Evolutionary conservation across 2,888 invertebrate genomes (phyloP).

Genomic region (Caenorhabditis sp.): DNA sequence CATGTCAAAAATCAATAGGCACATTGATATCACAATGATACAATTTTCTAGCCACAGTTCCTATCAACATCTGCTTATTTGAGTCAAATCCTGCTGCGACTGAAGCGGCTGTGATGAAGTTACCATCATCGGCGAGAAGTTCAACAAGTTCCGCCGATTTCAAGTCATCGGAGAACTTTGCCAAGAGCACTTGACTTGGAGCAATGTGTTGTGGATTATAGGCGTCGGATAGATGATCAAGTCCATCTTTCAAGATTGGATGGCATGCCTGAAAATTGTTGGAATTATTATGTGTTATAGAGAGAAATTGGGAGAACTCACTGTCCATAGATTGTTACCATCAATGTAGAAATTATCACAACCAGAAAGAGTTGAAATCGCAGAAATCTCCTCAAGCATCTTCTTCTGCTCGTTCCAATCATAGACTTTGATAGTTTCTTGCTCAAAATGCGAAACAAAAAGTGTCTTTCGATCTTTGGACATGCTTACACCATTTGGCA

Average conservation of each 20-base stretch:
- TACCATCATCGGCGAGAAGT: constrained; percentile 40
- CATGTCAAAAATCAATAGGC: constrained; percentile 17
- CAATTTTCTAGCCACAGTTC: constrained; percentile 34
- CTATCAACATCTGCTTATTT: constrained; percentile 37
- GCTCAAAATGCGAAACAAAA: constrained; percentile 45
- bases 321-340: constrained; percentile 38
- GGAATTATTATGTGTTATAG: too few species aligned
- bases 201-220: constrained; percentile 12
- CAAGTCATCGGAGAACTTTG: constrained; percentile 37
- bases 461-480: constrained; percentile 37
- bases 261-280: constrained; percentile 38
- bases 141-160: constrained; percentile 31
- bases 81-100: constrained; percentile 22
- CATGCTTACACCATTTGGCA: constrained; percentile 50
- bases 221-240: constrained; percentile 20
- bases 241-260: constrained; percentile 33
- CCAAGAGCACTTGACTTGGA: constrained; percentile 43
- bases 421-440: constrained; percentile 40
- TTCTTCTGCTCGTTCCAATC: constrained; percentile 17
- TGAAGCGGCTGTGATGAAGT: constrained; percentile 29
- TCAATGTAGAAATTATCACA: constrained; percentile 50
- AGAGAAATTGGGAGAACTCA: too few species aligned
- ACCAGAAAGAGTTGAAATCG: constrained; percentile 28
- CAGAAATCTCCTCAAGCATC: constrained; percentile 10
- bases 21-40: constrained; percentile 30